These are phyloP conservation scores for Chrysopa pallens DNA, from an alignment of 1,140 invertebrate genomes.

Conservation along the genomic window DNA sequence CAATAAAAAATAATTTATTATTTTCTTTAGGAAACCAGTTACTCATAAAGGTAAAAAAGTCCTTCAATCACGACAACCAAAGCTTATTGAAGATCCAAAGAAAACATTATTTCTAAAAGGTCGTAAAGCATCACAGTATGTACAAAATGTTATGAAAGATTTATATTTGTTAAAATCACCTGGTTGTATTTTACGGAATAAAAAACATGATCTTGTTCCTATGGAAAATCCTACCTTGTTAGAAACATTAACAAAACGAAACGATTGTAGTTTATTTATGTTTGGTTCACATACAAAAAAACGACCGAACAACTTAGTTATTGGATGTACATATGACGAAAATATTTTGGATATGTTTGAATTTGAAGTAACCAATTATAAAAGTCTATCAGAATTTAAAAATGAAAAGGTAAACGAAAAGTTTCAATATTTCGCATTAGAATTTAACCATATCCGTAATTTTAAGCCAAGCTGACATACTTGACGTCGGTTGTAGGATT, in stretches of 20 bases:
- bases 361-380: conserved; percentile 73
- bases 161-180: conserved; percentile 77
- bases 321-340: conserved; percentile 80
- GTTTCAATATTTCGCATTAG: too few relatives aligned
- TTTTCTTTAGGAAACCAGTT: conserved; percentile 59
- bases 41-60: conserved; percentile 76
- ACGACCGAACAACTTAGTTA: conserved; percentile 76
- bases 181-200: conserved; percentile 51
- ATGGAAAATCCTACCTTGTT: conserved; percentile 70
- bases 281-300: conserved; percentile 89
- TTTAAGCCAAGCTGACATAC: too few relatives aligned
- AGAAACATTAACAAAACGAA: conserved; percentile 72
- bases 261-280: conserved; percentile 76
- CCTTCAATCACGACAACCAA: conserved; percentile 63
- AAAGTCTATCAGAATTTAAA: conserved; percentile 60
- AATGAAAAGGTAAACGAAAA: conserved; percentile 43
- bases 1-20: neutral
- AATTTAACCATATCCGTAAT: too few relatives aligned
- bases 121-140: conserved; percentile 58
- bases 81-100: conserved; percentile 79
- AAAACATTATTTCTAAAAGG: conserved; percentile 72
- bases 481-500: too few relatives aligned
- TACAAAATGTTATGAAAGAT: conserved; percentile 69
- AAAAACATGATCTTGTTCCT: conserved; percentile 69
- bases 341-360: conserved; percentile 93